A percentile compares a stretch with the other conserved stretches of the same genome.
Evolutionary conservation across 1,140 invertebrate species (phyloP).

Genomic region (Zaprionus capensis): DNA sequence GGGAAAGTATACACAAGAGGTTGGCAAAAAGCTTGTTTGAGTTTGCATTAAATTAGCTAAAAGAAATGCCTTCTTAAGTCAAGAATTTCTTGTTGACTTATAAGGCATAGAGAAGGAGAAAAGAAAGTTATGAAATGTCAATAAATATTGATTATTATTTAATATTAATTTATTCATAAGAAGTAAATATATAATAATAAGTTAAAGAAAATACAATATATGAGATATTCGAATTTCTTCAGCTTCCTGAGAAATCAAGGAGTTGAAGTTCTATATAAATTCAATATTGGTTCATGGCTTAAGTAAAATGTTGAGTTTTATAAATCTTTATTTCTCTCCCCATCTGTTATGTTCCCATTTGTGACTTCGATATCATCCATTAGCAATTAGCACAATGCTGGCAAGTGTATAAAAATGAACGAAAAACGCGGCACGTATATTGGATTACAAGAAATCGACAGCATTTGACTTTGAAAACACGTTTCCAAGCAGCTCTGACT

Average conservation of each 20-base stretch:
- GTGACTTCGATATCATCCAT: neutral
- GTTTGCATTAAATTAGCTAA: neutral
- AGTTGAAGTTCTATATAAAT: too few relatives aligned
- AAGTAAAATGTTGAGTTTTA: too few relatives aligned
- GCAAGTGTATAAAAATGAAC: constrained; percentile 14
- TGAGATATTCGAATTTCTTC: too few relatives aligned
- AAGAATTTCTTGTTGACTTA: neutral
- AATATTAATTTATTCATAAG: too few relatives aligned
- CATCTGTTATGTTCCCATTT: neutral
- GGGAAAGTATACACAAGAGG: neutral
- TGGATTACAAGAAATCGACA: constrained; percentile 62
- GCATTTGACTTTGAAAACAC: constrained; percentile 57
- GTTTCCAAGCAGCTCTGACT: constrained; percentile 46
- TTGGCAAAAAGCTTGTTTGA: neutral
- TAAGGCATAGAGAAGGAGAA: neutral
- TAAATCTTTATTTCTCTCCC: neutral
- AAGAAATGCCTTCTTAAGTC: neutral
- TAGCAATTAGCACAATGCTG: constrained; percentile 54
- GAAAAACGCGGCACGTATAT: constrained; percentile 44
- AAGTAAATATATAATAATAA: too few relatives aligned
- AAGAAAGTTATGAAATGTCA: too few relatives aligned
- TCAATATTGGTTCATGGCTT: too few relatives aligned
- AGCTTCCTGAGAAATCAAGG: too few relatives aligned
- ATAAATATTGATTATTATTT: too few relatives aligned
- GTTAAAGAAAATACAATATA: too few relatives aligned